These are phyloP conservation scores for Salmo trutta DNA, from an alignment of 2,797 vertebrate species.

Conservation along the genomic window DNA sequence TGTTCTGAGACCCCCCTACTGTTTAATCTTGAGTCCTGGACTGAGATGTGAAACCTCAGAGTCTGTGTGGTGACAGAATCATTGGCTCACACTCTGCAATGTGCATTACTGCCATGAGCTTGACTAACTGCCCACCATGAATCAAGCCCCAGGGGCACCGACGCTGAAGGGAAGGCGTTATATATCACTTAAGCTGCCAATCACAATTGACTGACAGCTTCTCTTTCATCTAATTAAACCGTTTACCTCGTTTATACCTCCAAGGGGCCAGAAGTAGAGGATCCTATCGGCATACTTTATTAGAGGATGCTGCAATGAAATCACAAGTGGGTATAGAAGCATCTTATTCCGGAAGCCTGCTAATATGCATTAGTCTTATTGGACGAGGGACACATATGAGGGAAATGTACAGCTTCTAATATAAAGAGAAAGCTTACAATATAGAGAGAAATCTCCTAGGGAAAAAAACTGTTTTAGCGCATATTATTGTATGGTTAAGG, in stretches of 20 bases:
- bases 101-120: conserved; percentile 8
- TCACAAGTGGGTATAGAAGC: background rate
- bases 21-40: background rate
- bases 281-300: background rate
- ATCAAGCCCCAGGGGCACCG: background rate
- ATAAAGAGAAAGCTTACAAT: background rate
- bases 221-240: conserved; percentile 4
- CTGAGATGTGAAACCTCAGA: background rate
- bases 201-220: background rate
- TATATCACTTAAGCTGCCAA: background rate
- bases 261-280: background rate
- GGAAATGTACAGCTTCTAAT: background rate
- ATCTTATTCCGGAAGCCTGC: background rate
- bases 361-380: background rate
- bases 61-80: conserved; percentile 11
- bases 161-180: background rate
- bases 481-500: conserved; percentile 3
- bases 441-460: background rate
- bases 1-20: background rate
- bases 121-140: conserved; percentile 1
- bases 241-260: background rate
- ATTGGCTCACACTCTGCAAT: conserved; percentile 13
- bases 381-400: background rate
- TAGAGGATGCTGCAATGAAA: background rate
- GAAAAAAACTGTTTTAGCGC: background rate